Evolutionary conservation across 2,113 vertebrate genomes (phyloP), one percentile per base, ranked within the genome.

Genomic region (Nyctibius bracteatus): DNA sequence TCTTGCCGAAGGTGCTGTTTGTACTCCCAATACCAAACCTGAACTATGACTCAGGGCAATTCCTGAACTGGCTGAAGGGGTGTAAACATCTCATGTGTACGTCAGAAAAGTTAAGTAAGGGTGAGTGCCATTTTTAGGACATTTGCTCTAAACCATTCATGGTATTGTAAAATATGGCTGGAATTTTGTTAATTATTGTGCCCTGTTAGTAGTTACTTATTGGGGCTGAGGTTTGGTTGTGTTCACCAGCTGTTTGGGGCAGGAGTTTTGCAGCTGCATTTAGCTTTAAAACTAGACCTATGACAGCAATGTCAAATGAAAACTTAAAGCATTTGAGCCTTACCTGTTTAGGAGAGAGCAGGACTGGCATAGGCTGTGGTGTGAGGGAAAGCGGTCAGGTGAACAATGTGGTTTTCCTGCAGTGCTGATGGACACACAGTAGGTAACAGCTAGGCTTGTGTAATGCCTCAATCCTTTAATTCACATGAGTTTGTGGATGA

Each of bases 61-160:
- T 14, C n/a, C 43, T 54, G 33, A 51, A 44, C 11, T 21, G 79
- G 12, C 51, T 47, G 43, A 33, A 68, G 37, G 44, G 70, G 21
- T 9, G 22, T 16, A 7, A 49, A 31, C 2, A 6, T 20, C 24
- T 54, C 3, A 1, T 1, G 1, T 9, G 8, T 28, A 16, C 0
- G 1, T 31, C 28, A 44, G 31, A 41, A 28, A 46, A 35, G 23
- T 22, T 35, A 12, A 33, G 18, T 28, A 24, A 49, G 54, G 28
- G 13, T 9, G 16, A 63, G 49, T 51, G 30, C 55, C 9, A 2
- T 28, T 67, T 68, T 66, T 62, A 47, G 57, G 52, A 30, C 8
- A 2, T 4, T 9, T 55, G 22, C 46, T 74, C 43, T 52, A 28
- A 65, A 35, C 46, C 10, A 24, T 15, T 57, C 5, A 8, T 16